A percentile compares a stretch with the other conserved stretches of the same genome.
Conservation (phyloP, 2,797 vertebrate species). For the Arctocebus calabarensis region DNA sequence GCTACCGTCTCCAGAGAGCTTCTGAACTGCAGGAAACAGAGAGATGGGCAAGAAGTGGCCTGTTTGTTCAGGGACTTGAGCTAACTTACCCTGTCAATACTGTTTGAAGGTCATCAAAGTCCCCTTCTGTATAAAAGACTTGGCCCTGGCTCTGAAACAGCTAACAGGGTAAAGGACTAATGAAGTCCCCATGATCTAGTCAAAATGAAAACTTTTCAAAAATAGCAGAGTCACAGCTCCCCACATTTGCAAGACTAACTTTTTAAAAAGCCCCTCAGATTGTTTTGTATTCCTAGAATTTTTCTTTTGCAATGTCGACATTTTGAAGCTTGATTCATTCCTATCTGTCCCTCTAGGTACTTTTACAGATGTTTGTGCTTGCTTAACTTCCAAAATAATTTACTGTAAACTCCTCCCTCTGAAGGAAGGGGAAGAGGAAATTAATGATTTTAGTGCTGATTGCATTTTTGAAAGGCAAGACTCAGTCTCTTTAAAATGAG, state of each 20-base stretch:
- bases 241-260: conserved; percentile 43
- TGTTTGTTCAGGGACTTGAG: neutral
- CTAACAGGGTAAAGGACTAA: conserved; percentile 41
- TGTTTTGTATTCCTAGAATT: conserved; percentile 75
- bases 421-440: conserved; percentile 54
- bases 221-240: conserved; percentile 12
- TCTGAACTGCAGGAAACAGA: neutral
- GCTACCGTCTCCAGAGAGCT: neutral
- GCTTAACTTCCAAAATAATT: conserved; percentile 78
- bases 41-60: neutral
- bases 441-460: conserved; percentile 16
- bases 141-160: neutral
- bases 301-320: conserved; percentile 66
- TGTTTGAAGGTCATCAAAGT: conserved; percentile 32
- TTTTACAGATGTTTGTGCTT: conserved; percentile 79
- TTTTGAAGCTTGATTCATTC: conserved; percentile 75
- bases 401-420: conserved; percentile 70
- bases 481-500: conserved; percentile 2
- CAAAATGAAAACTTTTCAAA: conserved; percentile 74
- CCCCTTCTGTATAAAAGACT: neutral
- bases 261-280: conserved; percentile 45
- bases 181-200: conserved; percentile 42
- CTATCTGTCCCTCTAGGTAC: conserved; percentile 70
- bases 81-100: neutral
- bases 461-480: conserved; percentile 56